Conservation (phyloP, 2,888 invertebrate species). For the Chouioia cunea region DNA sequence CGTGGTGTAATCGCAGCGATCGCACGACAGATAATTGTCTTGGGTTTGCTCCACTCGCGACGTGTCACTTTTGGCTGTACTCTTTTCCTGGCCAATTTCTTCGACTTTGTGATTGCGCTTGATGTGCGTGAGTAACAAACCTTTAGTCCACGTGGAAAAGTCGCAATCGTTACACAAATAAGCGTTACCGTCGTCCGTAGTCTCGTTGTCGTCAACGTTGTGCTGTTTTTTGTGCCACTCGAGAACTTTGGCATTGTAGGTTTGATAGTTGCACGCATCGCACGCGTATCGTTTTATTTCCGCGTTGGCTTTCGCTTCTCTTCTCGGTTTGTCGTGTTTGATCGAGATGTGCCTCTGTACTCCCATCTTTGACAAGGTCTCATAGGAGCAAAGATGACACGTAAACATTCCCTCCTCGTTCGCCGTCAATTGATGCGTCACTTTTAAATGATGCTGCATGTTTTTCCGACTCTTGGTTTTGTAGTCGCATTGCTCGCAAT, state of each 20-base stretch:
- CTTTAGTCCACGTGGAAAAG: slow-evolving; percentile 61
- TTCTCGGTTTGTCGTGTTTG: slow-evolving; percentile 34
- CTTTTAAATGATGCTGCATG: slow-evolving; percentile 56
- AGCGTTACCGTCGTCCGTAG: slow-evolving; percentile 14
- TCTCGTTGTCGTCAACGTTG: neutral
- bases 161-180: slow-evolving; percentile 61
- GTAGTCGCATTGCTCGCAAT: slow-evolving; percentile 58
- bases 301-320: neutral
- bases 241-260: slow-evolving; percentile 34
- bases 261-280: slow-evolving; percentile 38
- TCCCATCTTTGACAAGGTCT: slow-evolving; percentile 43
- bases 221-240: slow-evolving; percentile 39
- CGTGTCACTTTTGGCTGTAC: neutral
- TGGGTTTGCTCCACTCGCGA: slow-evolving; percentile 11
- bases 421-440: slow-evolving; percentile 52
- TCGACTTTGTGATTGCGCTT: slow-evolving; percentile 60
- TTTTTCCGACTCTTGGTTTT: slow-evolving; percentile 58
- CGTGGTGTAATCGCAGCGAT: slow-evolving; percentile 56
- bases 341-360: slow-evolving; percentile 46
- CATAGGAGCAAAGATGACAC: slow-evolving; percentile 28
- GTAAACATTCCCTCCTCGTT: slow-evolving; percentile 41
- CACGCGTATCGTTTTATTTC: slow-evolving; percentile 22
- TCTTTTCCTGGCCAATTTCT: slow-evolving; percentile 20
- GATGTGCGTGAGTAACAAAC: slow-evolving; percentile 62
- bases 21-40: slow-evolving; percentile 50